A percentile compares a stretch with the other conserved stretches of the same genome.
Conservation (phyloP, 2,113 vertebrate genomes). For the Muscicapa adusta region DNA sequence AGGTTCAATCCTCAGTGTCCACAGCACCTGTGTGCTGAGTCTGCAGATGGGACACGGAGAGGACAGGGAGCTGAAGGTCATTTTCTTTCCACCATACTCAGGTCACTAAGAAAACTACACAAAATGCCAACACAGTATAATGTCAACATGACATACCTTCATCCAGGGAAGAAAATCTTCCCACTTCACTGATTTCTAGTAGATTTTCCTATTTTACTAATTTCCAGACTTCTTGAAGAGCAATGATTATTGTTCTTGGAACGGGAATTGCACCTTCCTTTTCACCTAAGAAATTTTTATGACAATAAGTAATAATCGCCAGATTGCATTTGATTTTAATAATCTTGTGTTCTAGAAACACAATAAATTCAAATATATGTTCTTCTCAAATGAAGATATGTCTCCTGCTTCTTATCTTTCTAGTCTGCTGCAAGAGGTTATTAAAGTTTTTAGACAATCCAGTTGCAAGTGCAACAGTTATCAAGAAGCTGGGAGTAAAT, state of each 20-base stretch:
- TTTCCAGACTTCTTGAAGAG: not conserved
- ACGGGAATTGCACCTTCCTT: not conserved
- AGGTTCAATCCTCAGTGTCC: no score
- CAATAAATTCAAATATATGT: not conserved
- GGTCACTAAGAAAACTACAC: not conserved
- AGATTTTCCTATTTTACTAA: not conserved
- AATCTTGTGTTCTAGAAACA: not conserved
- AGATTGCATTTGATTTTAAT: not conserved
- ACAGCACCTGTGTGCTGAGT: not conserved
- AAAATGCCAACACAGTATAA: not conserved
- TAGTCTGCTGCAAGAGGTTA: not conserved
- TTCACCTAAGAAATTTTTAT: not conserved
- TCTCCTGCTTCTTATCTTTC: not conserved
- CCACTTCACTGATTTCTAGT: not conserved
- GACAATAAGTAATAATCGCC: not conserved
- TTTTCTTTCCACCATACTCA: not conserved
- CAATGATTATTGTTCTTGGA: not conserved
- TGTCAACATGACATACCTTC: accelerated
- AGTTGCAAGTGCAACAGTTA: not conserved
- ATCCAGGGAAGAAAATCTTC: not conserved
- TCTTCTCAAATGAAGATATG: not conserved
- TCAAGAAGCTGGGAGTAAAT: no score
- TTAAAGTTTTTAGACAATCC: not conserved
- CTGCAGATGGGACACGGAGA: not conserved
- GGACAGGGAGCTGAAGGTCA: not conserved